phyloP scores from a whole-genome alignment of 2,797 vertebrate species.

The Peromyscus attwateri region DNA sequence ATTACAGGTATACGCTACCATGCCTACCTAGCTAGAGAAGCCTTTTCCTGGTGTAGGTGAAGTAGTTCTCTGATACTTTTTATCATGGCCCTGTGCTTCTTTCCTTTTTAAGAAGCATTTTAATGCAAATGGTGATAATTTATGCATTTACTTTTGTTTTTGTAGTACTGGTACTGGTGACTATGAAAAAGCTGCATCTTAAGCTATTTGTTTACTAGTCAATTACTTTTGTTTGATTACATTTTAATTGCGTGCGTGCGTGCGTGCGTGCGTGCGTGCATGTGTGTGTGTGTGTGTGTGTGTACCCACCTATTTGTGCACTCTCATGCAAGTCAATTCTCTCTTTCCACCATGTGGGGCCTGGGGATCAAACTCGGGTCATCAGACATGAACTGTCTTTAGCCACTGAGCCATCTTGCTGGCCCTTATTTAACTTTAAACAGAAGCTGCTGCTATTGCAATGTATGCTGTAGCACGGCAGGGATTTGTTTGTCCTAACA shows the following conservation, averaged over 20 bases:
- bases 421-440: slow-evolving; percentile 40
- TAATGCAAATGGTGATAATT: neutral
- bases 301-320: no score
- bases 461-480: neutral
- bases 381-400: neutral
- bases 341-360: neutral
- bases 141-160: neutral
- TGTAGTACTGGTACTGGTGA: neutral
- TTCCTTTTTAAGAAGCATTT: neutral
- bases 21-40: neutral
- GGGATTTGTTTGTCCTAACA: slow-evolving; percentile 1
- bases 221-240: neutral
- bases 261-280: neutral
- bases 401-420: neutral
- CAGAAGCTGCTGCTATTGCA: neutral
- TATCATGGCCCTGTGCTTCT: neutral
- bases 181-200: neutral
- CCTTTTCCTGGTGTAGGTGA: neutral
- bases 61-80: neutral
- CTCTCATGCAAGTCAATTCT: neutral
- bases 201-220: neutral
- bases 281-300: neutral
- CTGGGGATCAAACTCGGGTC: neutral
- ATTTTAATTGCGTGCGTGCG: neutral
- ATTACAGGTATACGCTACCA: neutral